These are phyloP conservation scores for Ectropis crepuscularia DNA, from an alignment of 2,888 invertebrate genomes.

Conservation along the genomic window DNA sequence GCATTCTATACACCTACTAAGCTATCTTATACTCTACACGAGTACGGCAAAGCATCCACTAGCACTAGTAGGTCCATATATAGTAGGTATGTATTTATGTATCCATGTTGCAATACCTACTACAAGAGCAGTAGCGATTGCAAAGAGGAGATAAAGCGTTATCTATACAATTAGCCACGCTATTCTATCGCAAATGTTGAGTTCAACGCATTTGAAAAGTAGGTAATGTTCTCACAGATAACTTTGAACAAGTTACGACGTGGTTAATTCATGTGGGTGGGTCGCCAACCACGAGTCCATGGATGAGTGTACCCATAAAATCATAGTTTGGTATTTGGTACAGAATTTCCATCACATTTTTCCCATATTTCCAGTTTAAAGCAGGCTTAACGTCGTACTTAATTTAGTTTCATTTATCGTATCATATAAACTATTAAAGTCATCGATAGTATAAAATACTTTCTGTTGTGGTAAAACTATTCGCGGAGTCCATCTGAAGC, in stretches of 20 bases:
- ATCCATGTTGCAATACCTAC: slow-evolving; percentile 7
- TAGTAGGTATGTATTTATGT: neutral
- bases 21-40: too few species aligned
- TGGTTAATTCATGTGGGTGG: neutral
- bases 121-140: slow-evolving; percentile 9
- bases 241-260: neutral
- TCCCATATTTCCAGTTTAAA: too few species aligned
- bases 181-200: slow-evolving; percentile 4
- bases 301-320: too few species aligned
- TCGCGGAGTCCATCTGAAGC: too few species aligned
- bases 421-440: too few species aligned
- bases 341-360: too few species aligned
- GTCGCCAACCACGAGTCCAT: neutral
- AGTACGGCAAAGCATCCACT: too few species aligned
- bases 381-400: too few species aligned
- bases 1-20: too few species aligned
- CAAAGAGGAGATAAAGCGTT: slow-evolving; percentile 29
- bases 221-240: slow-evolving; percentile 4
- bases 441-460: too few species aligned
- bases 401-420: too few species aligned
- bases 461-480: too few species aligned
- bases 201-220: slow-evolving; percentile 1
- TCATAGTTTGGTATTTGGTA: neutral
- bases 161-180: slow-evolving; percentile 17
- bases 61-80: neutral